A percentile compares a stretch with the other conserved stretches of the same genome.
Conservation (phyloP, 1,140 invertebrate species). For the Batillaria attramentaria region DNA sequence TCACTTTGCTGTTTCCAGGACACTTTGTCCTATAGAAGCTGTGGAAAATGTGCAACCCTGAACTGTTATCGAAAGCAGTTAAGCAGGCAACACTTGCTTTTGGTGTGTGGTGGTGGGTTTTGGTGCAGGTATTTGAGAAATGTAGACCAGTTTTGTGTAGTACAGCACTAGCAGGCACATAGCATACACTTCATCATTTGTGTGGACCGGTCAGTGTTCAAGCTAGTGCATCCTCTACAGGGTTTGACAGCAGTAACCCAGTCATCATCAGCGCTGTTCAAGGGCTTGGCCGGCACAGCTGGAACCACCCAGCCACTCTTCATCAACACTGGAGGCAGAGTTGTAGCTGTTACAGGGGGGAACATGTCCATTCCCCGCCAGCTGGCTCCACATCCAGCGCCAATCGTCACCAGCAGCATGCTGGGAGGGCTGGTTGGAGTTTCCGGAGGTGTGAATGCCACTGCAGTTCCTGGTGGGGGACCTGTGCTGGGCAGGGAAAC, state of each 20-base stretch:
- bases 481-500: neutral
- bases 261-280: neutral
- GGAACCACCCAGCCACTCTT: neutral
- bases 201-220: too few species aligned
- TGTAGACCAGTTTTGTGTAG: too few species aligned
- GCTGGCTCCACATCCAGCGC: constrained; percentile 19
- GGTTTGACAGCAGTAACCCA: neutral
- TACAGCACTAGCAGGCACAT: too few species aligned
- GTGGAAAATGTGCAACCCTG: too few species aligned
- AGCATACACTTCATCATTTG: too few species aligned
- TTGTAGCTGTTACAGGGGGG: neutral
- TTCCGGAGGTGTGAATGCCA: neutral
- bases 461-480: too few species aligned
- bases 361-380: constrained; percentile 1
- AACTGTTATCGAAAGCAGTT: too few species aligned
- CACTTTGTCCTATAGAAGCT: too few species aligned
- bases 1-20: too few species aligned
- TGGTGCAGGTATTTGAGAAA: too few species aligned
- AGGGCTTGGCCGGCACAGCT: neutral
- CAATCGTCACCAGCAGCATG: constrained; percentile 10
- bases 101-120: too few species aligned
- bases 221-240: constrained; percentile 19
- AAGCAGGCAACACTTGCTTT: too few species aligned
- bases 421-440: constrained; percentile 1
- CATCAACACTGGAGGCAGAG: neutral